A percentile compares a stretch with the other conserved stretches of the same genome.
Conservation (phyloP, 2,797 vertebrate genomes). For the Kryptopterus vitreolus region DNA sequence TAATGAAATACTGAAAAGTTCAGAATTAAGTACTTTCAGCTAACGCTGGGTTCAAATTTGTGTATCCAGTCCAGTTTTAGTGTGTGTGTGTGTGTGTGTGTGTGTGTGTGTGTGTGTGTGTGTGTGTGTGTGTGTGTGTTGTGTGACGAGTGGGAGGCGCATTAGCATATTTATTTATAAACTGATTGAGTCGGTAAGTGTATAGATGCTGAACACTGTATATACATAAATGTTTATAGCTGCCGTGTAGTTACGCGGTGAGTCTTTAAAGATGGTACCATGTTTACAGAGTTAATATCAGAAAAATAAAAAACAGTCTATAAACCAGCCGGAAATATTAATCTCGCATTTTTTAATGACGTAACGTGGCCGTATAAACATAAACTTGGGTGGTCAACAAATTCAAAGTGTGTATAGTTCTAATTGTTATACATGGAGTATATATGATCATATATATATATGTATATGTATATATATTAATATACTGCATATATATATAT, state of each 20-base stretch:
- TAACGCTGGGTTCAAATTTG: constrained; percentile 17
- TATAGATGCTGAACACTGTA: constrained; percentile 39
- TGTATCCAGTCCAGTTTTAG: constrained; percentile 14
- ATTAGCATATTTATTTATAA: constrained; percentile 26
- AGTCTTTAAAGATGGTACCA: constrained; percentile 13
- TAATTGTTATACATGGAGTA: constrained; percentile 13
- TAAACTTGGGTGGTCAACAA: constrained; percentile 10
- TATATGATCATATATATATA: constrained; percentile 25
- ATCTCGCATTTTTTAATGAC: neutral
- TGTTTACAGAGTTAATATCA: constrained; percentile 30
- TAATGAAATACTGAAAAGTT: constrained; percentile 14
- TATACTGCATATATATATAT: no score
- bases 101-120: neutral
- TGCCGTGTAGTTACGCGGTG: constrained; percentile 33
- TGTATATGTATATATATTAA: no score
- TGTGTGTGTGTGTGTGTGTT: neutral
- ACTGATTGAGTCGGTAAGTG: constrained; percentile 29
- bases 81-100: neutral
- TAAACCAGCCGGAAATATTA: constrained; percentile 7
- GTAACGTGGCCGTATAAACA: constrained; percentile 7
- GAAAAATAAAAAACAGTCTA: constrained; percentile 1
- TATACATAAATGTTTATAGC: constrained; percentile 38
- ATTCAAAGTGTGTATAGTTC: constrained; percentile 29
- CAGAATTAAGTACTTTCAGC: neutral
- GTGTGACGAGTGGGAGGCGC: neutral